Evolutionary conservation across 2,888 invertebrate genomes (phyloP), one percentile per base, ranked within the genome.

Genomic region (Microctonus brassicae): DNA sequence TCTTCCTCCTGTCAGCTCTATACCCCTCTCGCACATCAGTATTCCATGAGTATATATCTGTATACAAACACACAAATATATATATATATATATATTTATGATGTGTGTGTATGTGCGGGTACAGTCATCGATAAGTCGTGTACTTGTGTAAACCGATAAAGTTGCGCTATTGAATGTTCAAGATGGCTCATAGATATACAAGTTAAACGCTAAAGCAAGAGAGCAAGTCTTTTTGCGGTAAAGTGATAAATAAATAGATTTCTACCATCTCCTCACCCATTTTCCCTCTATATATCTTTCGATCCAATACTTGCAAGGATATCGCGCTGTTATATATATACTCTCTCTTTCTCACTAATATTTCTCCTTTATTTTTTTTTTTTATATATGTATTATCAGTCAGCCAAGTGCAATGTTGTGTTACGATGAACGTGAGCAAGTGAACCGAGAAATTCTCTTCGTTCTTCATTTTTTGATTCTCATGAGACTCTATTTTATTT

Each of bases 381-480:
- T n/a, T n/a, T 11, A 10, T 36, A 11, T 55, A n/a, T 66, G 34
- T 47, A 33, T 58, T 58, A 17, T 58, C n/a, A 33, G 17, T 2
- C 5, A 17, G 20, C 22, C 47, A 26, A 66, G 66, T 66, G 66
- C 66, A 55, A 55, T 66, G 57, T 55, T 36, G 22, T 66, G 66
- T 57, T 57, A 57, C 33, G 10, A 33, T 17, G 58, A 33, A 58
- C 17, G 58, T 58, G 17, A 26, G 57, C 11, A 57, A 39, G 22
- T 22, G 22, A 36, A 34, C 17, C 20, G 20, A 52, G 24, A 66
- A 53, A 61, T 20, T 61, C 42, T 67, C 66, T 52, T 39, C 39
- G 55, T 67, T 71, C 66, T 71, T 57, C 66, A 71, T 71, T 71
- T 71, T 61, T 66, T 47, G 66, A 42, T 61, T 47, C 71, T 71